Evolutionary conservation across 2,888 invertebrate species (phyloP), one percentile per base, ranked within the genome.

Genomic region (Ceriagrion tenellum): DNA sequence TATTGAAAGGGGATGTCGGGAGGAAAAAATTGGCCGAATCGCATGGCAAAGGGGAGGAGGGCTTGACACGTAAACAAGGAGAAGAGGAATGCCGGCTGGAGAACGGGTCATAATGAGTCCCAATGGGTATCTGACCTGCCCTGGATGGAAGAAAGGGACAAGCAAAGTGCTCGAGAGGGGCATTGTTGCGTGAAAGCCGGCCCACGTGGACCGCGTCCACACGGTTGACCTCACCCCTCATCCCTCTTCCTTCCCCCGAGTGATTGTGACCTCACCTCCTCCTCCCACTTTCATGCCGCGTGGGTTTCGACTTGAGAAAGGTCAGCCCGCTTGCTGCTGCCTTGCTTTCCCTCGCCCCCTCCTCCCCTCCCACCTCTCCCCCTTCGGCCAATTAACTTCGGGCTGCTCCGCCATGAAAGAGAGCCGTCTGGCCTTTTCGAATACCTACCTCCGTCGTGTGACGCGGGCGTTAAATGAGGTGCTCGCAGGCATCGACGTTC

Each of bases 281-380:
- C n/a, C 55, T 55, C 59, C 13, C 59, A 12, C 56, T 16, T 56
- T 16, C 56, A 55, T 55, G 89, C 55, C 89, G 40, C n/a, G 89
- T 89, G 89, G 89, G 55, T 55, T n/a, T 55, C 55, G 89, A 35
- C 59, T 91, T 91, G 91, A 91, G 91, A 91, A 91, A 91, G 91
- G 91, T 91, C 91, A 91, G 91, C 91, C 40, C 13, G 26, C 18
- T 3, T 59, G 59, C 20, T 59, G 1, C 13, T 47, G n/a, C n/a
- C 59, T 20, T 6, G 59, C 16, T 59, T 20, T 59, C 59, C 59
- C 20, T 47, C 47, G n/a, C 56, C n/a, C n/a, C 6, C n/a, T 16
- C 81, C 16, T 81, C 35, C 35, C 35, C n/a, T n/a, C n/a, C 56
- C n/a, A 6, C 6, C n/a, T 16, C 81, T 3, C 35, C 35, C 35